Conservation (phyloP, 2,888 invertebrate genomes). For the Melanostoma mellinum region DNA sequence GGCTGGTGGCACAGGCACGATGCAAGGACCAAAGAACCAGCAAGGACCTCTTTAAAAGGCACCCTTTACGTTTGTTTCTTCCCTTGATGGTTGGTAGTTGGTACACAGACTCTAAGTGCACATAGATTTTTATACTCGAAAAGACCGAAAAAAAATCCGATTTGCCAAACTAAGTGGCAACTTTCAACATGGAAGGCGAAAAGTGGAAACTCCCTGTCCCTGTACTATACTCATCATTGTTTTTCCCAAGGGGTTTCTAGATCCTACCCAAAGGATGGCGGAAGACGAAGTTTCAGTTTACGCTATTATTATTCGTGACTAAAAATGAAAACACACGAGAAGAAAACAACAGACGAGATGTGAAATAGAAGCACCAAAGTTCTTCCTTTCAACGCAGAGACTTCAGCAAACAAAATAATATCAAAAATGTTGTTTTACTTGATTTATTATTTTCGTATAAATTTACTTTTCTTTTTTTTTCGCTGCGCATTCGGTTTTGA, state of each 20-base stretch:
- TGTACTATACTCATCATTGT: slow-evolving; percentile 36
- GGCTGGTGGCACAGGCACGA: slow-evolving; percentile 10
- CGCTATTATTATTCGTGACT: no score
- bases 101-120: slow-evolving; percentile 29
- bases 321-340: no score
- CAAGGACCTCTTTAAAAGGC: not conserved
- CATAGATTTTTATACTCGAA: slow-evolving; percentile 11
- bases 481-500: slow-evolving; percentile 19
- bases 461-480: not conserved
- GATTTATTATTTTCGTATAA: slow-evolving; percentile 37
- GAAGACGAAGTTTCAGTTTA: no score
- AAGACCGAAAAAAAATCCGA: slow-evolving; percentile 8
- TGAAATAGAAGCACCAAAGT: no score
- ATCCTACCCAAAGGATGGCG: not conserved
- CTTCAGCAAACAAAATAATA: slow-evolving; percentile 6
- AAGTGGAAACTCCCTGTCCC: slow-evolving; percentile 28
- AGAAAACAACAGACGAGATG: no score
- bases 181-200: not conserved
- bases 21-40: not conserved
- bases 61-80: not conserved
- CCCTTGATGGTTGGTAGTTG: not conserved
- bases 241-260: slow-evolving; percentile 28
- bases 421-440: slow-evolving; percentile 48
- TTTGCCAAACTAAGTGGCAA: slow-evolving; percentile 32
- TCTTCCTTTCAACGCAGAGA: not conserved